A percentile compares a stretch with the other conserved stretches of the same genome.
phyloP scores from a whole-genome alignment of 1,140 invertebrate genomes.

The Chironomus striatipennis region DNA sequence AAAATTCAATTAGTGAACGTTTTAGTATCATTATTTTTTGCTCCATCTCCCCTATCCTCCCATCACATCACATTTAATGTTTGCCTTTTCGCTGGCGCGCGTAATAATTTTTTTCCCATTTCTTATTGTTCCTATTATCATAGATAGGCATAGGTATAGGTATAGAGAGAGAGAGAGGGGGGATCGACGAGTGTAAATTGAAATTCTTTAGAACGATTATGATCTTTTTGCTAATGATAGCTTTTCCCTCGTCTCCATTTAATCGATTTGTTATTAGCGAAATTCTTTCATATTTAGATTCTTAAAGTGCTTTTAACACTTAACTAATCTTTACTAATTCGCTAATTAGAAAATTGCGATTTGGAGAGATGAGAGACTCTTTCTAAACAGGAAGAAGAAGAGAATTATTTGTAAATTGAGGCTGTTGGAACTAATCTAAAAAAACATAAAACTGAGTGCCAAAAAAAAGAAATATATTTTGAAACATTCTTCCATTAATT shows the following conservation, averaged over 20 bases:
- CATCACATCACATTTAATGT: too few species aligned
- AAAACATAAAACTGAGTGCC: not conserved
- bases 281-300: not conserved
- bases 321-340: not conserved
- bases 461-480: not conserved
- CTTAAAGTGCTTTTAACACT: constrained; percentile 1
- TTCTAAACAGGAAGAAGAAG: not conserved
- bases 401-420: not conserved
- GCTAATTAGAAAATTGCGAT: not conserved
- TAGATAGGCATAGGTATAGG: too few species aligned
- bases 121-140: not conserved
- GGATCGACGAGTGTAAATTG: not conserved
- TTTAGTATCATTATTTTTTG: not conserved
- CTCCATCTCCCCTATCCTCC: not conserved
- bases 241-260: not conserved
- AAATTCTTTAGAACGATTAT: not conserved
- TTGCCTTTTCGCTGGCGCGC: not conserved
- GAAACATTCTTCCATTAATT: not conserved
- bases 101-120: not conserved
- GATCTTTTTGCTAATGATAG: constrained; percentile 2
- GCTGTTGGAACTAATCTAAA: not conserved
- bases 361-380: not conserved
- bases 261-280: not conserved
- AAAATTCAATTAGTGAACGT: constrained; percentile 17
- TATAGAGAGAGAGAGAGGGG: too few species aligned